Evolutionary conservation across 1,140 invertebrate genomes (phyloP), one percentile per base, ranked within the genome.

Genomic region (Temnothorax longispinosus): DNA sequence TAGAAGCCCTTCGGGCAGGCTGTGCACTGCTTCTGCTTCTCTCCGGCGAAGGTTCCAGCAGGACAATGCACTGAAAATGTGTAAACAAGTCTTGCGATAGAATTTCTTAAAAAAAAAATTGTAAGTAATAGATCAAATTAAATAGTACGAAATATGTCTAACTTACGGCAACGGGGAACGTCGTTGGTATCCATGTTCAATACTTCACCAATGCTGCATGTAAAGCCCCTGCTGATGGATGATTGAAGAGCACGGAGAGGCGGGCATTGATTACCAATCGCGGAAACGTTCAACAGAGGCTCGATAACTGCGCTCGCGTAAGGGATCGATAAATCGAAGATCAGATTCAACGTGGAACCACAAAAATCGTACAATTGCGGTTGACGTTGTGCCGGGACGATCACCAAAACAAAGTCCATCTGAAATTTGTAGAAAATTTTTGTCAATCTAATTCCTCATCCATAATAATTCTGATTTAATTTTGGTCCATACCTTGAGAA

Each of bases 251-350:
- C 99, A 92, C 98, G 96, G 35, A 99, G 94, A 35, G 98, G 98
- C 38, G 99, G 98, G 95, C 99, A 99, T 92, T 98, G 97, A 92
- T 98, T 98, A 38, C 98, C 98, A 91, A 98, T 98, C 18, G 98
- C 96, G 4, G 98, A 98, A 10, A 99, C 97, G 92, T 98, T 98
- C 10, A 99, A 95, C 3, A 99, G 94, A 21, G 98, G 97, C 93
- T 99, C 98, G 87, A 99, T 98, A 0, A 99, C 97, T 32, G 97
- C 97, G 91, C 98, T 99, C 6, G 99, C 98, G 87, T 98, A 97
- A 11, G 98, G 98, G 1, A 99, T 98, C 38, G 98, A 98, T 58
- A 99, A 94, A 94, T 99, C 99, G 93, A 99, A 99, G 89, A 99
- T 99, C 4, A 99, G 96, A 90, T 97, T 98, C 50, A 99, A 93